Base-by-base conservation (phyloP, 2,888 invertebrate genomes). In the Noctua comes region DNA sequence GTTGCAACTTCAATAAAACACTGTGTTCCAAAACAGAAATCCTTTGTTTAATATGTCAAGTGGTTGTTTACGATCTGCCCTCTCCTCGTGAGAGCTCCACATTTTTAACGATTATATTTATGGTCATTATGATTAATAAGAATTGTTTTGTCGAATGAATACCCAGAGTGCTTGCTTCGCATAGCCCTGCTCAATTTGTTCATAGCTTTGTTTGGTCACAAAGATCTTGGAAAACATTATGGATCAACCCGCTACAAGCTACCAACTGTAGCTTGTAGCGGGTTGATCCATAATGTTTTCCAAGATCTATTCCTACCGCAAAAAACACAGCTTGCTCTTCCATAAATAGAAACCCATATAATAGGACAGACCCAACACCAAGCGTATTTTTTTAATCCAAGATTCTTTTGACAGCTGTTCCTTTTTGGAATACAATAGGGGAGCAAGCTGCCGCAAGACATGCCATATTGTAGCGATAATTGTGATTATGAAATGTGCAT, bases 281-380 rank as follows among this genome's bases (percentile, higher is more conserved):
- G n/a, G n/a, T n/a, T n/a, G n/a, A n/a, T n/a, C n/a, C n/a, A n/a
- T n/a, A n/a, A n/a, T n/a, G n/a, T n/a, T n/a, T n/a, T n/a, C n/a
- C n/a, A n/a, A n/a, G n/a, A n/a, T n/a, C n/a, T n/a, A n/a, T 31
- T 18, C 21, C 21, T 11, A 31, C 36, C 21, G 21, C 51, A 76
- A 76, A 76, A 73, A 48, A 6, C 48, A 48, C 48, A 76, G 51
- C 51, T 68, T 59, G 51, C 36, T 48, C 36, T 57, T 62, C 83
- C 72, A 51, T 73, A 82, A 83, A 83, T 78, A 83, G 68, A 83
- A 24, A 68, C 10, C 59, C 46, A 71, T n/a, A 8, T 27, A 13
- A n/a, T 59, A 59, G n/a, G 36, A 7, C 57, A 6, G n/a, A 11
- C 24, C 16, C 36, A 27, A 68, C 43, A 13, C 57, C 75, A 3